These are phyloP conservation scores for Loripinus fragilis DNA, from an alignment of 2,888 invertebrate species.

Conservation along the genomic window DNA sequence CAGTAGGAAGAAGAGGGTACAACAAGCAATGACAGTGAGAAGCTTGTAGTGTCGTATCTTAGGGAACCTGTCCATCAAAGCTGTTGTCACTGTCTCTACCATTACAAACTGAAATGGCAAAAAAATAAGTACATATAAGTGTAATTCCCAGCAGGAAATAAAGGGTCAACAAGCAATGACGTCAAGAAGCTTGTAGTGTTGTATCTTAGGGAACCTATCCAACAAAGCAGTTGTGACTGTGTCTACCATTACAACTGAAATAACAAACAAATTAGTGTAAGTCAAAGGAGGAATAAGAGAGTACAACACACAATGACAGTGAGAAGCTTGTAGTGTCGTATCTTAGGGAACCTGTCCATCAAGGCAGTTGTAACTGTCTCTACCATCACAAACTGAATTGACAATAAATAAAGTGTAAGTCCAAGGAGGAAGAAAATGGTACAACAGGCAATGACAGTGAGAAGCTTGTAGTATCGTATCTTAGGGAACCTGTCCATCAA, in stretches of 20 bases:
- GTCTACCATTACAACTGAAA: too few species aligned
- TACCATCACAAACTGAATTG: too few species aligned
- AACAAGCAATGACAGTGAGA: slow-evolving; percentile 8
- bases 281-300: neutral
- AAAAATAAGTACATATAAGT: neutral
- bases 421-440: slow-evolving; percentile 18
- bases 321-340: slow-evolving; percentile 10
- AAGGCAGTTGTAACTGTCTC: slow-evolving; percentile 2
- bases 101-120: slow-evolving; percentile 17
- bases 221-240: neutral
- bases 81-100: slow-evolving; percentile 21
- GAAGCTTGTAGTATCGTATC: slow-evolving; percentile 8
- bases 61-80: slow-evolving; percentile 21
- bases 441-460: slow-evolving; percentile 10
- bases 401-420: neutral
- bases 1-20: slow-evolving; percentile 9
- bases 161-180: slow-evolving; percentile 6
- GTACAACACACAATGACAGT: slow-evolving; percentile 9
- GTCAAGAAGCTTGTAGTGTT: slow-evolving; percentile 8
- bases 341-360: slow-evolving; percentile 14
- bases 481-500: too few species aligned
- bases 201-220: slow-evolving; percentile 4
- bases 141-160: slow-evolving; percentile 5
- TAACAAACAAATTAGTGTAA: too few species aligned
- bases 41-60: slow-evolving; percentile 12